Evolutionary conservation across 2,113 vertebrate species (phyloP), one percentile per base, ranked within the genome.

Genomic region (Orthonyx spaldingii): DNA sequence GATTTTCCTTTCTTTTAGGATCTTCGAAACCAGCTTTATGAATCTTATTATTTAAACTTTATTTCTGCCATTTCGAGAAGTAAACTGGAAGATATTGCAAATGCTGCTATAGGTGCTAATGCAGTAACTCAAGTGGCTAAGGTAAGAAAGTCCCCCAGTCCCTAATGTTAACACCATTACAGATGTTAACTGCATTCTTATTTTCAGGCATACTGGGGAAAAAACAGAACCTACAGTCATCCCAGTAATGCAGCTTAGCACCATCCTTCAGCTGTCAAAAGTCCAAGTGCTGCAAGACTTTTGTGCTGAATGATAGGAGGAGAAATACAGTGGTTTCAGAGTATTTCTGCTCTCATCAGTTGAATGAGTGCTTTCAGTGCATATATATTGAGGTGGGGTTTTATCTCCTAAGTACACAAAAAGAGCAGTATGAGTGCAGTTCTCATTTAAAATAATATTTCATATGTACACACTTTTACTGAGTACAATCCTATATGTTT

Each of bases 11-110:
- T 53, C 55, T 98, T 96, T 60, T 79, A 99, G 99, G 99, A 99
- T 97, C 98, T 99, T 97, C 98, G 99, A 97, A 99, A 98, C 95
- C 99, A 99, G 84, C 98, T 99, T 50, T 99, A 99, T 88, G 99
- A 99, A 96, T 98, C 98, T 17, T 99, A 99, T 94, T 99, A 98
- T 97, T 98, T 99, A 98, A 99, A 99, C 97, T 99, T 99, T 96
- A 99, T 99, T 98, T 99, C 99, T 78, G 99, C 99, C 79, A 99
- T 99, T 98, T 99, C 99, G 13, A 98, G 99, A 96, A 99, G 99
- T 98, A 99, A 99, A 98, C 96, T 99, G 94, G 99, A 99, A 98
- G 99, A 99, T 97, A 99, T 99, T 97, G 99, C 99, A 96, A 99
- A 99, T 96, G 99, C 99, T 77, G 99, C 99, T 61, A 98, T 99